Base-by-base conservation (phyloP, 2,888 invertebrate species). In the Cheilosia scutellata region DNA sequence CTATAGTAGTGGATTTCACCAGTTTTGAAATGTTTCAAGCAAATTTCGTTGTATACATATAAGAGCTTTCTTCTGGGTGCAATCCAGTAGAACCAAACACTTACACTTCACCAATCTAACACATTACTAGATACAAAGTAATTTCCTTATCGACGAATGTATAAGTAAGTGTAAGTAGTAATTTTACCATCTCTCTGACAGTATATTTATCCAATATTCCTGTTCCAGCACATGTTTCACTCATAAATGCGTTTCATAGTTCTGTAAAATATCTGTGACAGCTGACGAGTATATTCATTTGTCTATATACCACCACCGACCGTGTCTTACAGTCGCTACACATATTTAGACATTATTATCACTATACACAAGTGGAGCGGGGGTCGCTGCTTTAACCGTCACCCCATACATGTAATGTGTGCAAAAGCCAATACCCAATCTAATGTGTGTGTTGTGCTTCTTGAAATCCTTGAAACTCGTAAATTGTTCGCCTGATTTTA, bases 211-310 rank as follows among this genome's bases (percentile, higher is more conserved):
- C 29, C 58, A 84, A 80, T 80, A 76, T 62, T 60, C 71, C 65
- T 16, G 60, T 55, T 20, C 49, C 72, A 70, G 83, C 87, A 87
- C 87, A 87, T 87, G 87, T 83, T 70, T 55, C 74, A 68, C 33
- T 87, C 82, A 70, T 87, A 87, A 87, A 87, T 87, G 72, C 57
- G 16, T 75, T 82, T 79, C 83, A 80, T 79, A 82, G 72, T 80
- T 68, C 66, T 78, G 87, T 78, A 66, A 83, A 83, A 75, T 79
- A 83, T 77, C 76, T 58, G 72, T 53, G 70, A 83, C 87, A 87
- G 82, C 87, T 87, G 87, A 87, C 53, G 55, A 60, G 57, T 71
- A 66, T 68, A 82, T 86, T 82, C 86, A 86, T 82, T 72, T 82
- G 75, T 80, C 78, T 57, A 11, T 25, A 37, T 58, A 29, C 20